phyloP scores from a whole-genome alignment of 2,113 vertebrate species.

The human (Homo sapiens) region GRCh38 chr1:37321501-37322000 shows the following conservation, averaged over 20 bases:
- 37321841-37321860: not conserved
- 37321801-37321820: not conserved
- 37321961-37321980: not conserved
- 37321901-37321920: not conserved
- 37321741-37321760: not conserved
- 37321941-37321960: not conserved
- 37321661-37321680: not conserved
- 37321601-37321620: not conserved
- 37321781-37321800: not conserved
- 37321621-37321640: not conserved
- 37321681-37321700: not conserved
- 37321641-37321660: not conserved
- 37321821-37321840: not conserved
- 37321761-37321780: not conserved
- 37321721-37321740: not conserved
- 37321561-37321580: not conserved
- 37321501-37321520: not conserved
- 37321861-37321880: not conserved
- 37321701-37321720: not conserved
- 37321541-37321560: not conserved
- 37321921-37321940: not conserved
- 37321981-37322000: rapidly evolving
- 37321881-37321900: not conserved
- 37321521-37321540: not conserved
- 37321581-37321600: not conserved